Conservation (phyloP, 1,140 invertebrate species). For the Chionoecetes opilio region DNA sequence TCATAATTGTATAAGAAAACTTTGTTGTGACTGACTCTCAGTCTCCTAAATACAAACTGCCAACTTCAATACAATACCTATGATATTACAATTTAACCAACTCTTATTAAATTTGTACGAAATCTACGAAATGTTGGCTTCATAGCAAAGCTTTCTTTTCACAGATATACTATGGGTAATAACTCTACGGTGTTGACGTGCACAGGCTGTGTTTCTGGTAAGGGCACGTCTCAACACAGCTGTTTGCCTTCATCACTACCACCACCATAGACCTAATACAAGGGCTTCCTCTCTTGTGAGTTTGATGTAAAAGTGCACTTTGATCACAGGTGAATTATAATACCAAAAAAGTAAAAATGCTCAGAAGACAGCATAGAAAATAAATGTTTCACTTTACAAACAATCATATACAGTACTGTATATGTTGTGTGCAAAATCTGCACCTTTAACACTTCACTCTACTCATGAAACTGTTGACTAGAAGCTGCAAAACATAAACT, state of each 20-base stretch:
- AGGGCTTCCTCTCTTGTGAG: constrained; percentile 45
- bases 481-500: neutral
- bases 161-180: constrained; percentile 66
- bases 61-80: neutral
- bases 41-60: neutral
- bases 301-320: constrained; percentile 74
- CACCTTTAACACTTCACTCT: constrained; percentile 31
- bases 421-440: neutral
- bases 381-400: constrained; percentile 40
- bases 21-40: constrained; percentile 11
- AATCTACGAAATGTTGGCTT: constrained; percentile 67
- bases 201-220: constrained; percentile 71
- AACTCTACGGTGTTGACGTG: constrained; percentile 56
- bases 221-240: constrained; percentile 44
- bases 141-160: constrained; percentile 61
- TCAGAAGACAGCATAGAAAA: constrained; percentile 32
- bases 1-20: neutral
- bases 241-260: constrained; percentile 31
- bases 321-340: constrained; percentile 78
- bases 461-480: neutral
- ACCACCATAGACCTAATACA: constrained; percentile 49
- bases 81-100: constrained; percentile 18
- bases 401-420: neutral
- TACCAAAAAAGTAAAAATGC: constrained; percentile 62
- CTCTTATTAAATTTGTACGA: constrained; percentile 34